Base-by-base conservation (phyloP, 2,113 vertebrate species). In the Leptodactylus fuscus region DNA sequence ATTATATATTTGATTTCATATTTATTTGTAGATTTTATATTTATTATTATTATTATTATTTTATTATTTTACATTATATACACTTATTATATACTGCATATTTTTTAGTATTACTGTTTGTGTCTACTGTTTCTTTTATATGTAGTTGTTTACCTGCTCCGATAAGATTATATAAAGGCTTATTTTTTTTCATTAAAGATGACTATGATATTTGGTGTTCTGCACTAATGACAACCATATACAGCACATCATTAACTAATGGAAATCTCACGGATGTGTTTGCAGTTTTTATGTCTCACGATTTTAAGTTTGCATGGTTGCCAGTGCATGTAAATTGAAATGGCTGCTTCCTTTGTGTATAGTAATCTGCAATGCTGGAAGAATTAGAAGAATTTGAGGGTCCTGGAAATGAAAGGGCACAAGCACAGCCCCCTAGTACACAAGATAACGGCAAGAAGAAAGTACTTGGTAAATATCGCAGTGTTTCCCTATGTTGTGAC, bases 321-420 rank as follows among this genome's bases (percentile, higher is more conserved):
- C 24, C 48, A 60, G 49, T 62, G 36, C 53, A 80, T 80, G 77
- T 44, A 44, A 83, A 27, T 36, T 71, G 44, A 5, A n/a, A 36
- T 83, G 73, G 87, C 60, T 85, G 36, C 70, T 84, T 70, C 11
- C 10, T 29, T 85, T 87, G 73, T 70, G 79, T 65, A 60, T 83
- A 88, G 88, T 78, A n/a, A 75, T 27, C 58, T 74, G 60, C 51
- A 79, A 90, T 85, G 88, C n/a, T 88, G 74, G 87, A 74, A 79
- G 86, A 90, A 87, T 75, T 87, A 83, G 88, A 85, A 16, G 87
- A 91, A 22, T 13, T 13, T 12, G 85, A 88, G 85, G 79, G 69
- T 79, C 80, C 77, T 88, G 81, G 85, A 86, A 90, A 91, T 60
- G 32, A 77, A 69, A 70, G 71, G 32, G 88, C 86, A 44, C 51